Conservation (phyloP, 2,797 vertebrate genomes). For the Cottoperca gobio region DNA sequence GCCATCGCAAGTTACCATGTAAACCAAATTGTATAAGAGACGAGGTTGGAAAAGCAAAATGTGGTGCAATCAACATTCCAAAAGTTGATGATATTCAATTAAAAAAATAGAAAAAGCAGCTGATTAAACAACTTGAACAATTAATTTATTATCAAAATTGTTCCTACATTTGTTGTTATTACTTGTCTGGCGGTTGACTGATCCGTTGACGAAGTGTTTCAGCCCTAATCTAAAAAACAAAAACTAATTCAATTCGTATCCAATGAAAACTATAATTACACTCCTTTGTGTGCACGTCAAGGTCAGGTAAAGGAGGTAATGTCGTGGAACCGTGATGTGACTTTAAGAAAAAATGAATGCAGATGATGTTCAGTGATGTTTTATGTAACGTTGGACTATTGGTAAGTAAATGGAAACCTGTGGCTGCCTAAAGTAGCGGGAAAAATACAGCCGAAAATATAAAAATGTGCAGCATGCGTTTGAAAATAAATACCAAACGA, state of each 20-base stretch:
- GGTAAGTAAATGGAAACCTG: background rate
- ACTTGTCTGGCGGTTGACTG: background rate
- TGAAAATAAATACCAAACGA: background rate
- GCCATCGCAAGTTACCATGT: background rate
- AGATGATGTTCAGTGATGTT: conserved; percentile 6
- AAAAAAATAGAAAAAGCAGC: background rate
- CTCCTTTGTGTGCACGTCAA: background rate
- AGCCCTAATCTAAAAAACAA: background rate
- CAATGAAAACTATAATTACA: no score
- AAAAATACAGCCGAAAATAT: background rate
- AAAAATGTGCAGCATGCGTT: background rate
- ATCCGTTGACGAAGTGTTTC: background rate
- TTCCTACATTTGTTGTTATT: background rate
- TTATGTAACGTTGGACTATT: background rate
- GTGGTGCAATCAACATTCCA: background rate
- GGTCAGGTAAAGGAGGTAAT: background rate
- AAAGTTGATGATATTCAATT: background rate
- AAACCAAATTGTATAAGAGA: background rate
- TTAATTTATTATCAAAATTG: background rate
- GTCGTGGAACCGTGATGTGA: background rate
- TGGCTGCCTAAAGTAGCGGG: background rate
- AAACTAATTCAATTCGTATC: background rate
- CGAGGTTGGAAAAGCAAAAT: background rate
- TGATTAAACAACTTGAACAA: background rate
- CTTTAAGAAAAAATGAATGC: background rate